These are phyloP conservation scores for Microchirus variegatus DNA, from an alignment of 2,797 vertebrate species.

Conservation along the genomic window DNA sequence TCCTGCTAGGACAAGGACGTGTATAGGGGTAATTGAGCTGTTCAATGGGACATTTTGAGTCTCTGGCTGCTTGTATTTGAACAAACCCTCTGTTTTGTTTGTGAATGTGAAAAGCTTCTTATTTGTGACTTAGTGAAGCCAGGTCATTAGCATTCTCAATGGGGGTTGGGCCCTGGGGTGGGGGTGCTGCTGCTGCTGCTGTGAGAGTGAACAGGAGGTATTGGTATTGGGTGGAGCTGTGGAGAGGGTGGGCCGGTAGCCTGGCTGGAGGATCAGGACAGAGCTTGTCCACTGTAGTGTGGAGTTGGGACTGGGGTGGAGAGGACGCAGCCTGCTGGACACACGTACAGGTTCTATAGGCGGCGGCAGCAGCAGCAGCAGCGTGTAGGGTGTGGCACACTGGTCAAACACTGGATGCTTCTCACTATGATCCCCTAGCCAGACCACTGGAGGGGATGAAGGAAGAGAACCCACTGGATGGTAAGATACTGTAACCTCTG, in stretches of 20 bases:
- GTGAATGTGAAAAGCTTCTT: conserved; percentile 86
- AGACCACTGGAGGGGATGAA: conserved; percentile 76
- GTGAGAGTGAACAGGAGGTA: conserved; percentile 51
- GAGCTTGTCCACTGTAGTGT: conserved; percentile 24
- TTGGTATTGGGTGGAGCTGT: conserved; percentile 53
- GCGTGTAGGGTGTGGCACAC: conserved; percentile 26
- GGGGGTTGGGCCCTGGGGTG: conserved; percentile 42
- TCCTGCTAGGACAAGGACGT: no score
- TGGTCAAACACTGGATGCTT: conserved; percentile 48
- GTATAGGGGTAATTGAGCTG: no score
- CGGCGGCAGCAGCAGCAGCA: no score
- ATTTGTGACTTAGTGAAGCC: conserved; percentile 64
- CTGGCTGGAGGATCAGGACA: conserved; percentile 32
- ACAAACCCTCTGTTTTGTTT: conserved; percentile 49
- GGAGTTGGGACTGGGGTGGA: conserved; percentile 22
- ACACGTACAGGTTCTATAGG: background rate
- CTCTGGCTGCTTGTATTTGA: conserved; percentile 21
- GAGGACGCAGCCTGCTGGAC: conserved; percentile 10
- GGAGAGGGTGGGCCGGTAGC: conserved; percentile 39
- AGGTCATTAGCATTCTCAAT: conserved; percentile 79
- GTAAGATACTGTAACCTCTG: conserved; percentile 52
- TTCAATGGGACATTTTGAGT: background rate
- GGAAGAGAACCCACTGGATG: conserved; percentile 79
- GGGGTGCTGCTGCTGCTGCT: conserved; percentile 25
- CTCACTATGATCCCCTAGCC: conserved; percentile 60